Evolutionary conservation across 2,113 vertebrate species (phyloP).

Genomic region (Solea senegalensis): DNA sequence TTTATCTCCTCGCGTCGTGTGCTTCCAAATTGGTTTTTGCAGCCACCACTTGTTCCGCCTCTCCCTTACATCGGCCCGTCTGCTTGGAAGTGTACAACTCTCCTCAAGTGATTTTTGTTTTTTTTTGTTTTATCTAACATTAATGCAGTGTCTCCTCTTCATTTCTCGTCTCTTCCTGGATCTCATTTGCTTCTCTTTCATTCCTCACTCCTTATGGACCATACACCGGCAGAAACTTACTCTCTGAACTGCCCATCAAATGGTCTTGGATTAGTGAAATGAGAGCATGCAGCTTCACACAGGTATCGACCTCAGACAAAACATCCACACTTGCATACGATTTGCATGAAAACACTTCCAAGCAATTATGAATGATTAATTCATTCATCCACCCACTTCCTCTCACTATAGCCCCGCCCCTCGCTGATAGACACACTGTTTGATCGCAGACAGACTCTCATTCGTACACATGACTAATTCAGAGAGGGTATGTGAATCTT

Average conservation of each 20-base stretch:
- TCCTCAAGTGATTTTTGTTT: conserved; percentile 3
- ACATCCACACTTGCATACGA: conserved; percentile 23
- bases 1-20: neutral
- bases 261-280: conserved; percentile 72
- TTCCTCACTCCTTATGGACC: conserved; percentile 22
- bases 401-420: conserved; percentile 3
- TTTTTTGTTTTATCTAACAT: conserved; percentile 8
- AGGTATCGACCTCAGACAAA: conserved; percentile 61
- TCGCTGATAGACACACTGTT: conserved; percentile 3
- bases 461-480: conserved; percentile 70
- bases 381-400: conserved; percentile 41
- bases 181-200: conserved; percentile 36
- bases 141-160: conserved; percentile 4
- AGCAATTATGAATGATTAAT: conserved; percentile 46
- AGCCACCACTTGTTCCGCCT: conserved; percentile 13
- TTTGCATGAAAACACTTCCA: conserved; percentile 42
- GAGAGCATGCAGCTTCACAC: conserved; percentile 40
- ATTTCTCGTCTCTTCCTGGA: neutral
- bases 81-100: neutral
- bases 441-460: conserved; percentile 55
- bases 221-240: conserved; percentile 59
- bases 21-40: conserved; percentile 24
- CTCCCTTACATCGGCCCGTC: neutral
- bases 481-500: conserved; percentile 47
- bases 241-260: conserved; percentile 65